These are phyloP conservation scores for Diphyllodes magnificus DNA, from an alignment of 2,113 vertebrate species.

Conservation along the genomic window DNA sequence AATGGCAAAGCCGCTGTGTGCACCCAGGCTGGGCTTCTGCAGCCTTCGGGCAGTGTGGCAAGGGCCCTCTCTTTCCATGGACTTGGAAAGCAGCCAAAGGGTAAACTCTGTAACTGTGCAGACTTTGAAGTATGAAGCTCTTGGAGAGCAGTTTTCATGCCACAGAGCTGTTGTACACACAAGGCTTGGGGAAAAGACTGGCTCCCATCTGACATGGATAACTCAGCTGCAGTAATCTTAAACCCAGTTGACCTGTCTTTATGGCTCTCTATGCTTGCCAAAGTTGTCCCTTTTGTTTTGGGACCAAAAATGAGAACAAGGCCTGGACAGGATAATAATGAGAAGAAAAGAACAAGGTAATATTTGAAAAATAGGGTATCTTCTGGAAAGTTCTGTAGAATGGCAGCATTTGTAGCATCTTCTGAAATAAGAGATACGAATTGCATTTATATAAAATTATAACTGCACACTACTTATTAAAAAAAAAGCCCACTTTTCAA, in stretches of 20 bases:
- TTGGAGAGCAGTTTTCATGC: background rate
- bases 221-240: background rate
- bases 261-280: background rate
- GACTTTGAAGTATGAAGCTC: background rate
- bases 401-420: background rate
- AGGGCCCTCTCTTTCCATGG: background rate
- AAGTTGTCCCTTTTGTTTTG: constrained; percentile 2
- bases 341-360: background rate
- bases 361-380: background rate
- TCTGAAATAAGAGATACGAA: background rate
- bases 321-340: background rate
- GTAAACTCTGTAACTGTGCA: background rate
- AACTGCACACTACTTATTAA: background rate
- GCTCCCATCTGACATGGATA: background rate
- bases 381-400: background rate
- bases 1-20: background rate
- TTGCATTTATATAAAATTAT: background rate
- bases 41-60: background rate
- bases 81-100: background rate
- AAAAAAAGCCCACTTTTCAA: background rate
- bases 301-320: background rate
- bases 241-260: background rate
- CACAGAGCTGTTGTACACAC: background rate
- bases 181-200: background rate
- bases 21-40: background rate